Evolutionary conservation across 1,140 invertebrate genomes (phyloP), one percentile per base, ranked within the genome.

Genomic region (Anagrus nilaparvatae): DNA sequence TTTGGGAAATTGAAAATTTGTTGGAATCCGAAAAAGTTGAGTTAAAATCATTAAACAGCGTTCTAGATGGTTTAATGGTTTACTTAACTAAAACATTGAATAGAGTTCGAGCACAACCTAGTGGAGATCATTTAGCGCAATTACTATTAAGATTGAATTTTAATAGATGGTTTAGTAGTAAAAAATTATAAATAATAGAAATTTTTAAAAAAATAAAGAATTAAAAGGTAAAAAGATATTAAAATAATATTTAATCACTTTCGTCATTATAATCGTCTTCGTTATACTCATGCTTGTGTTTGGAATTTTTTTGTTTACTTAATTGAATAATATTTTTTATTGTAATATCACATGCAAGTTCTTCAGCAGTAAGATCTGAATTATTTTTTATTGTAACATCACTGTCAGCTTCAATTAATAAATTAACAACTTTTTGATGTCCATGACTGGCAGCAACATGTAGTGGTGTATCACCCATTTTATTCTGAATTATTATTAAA

Each of bases 91-190:
- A 64, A 50, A 65, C 65, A 6, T 58, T 86, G 16, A 74, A 76
- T 18, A 73, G 72, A 40, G 58, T 82, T 20, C 69, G 78, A 38
- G 69, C 74, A 33, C 75, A 78, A 50, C 72, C 78, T 0, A 78
- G 74, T 49, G 79, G 79, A 8, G 72, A 75, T 39, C 76, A 81
- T 55, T 66, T 84, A 20, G 74, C 79, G 21, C 76, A 83, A 47
- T 62, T 86, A 25, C 59, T 86, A 5, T 69, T 84, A 58, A 67
- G 81, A 43, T 65, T 85, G 16, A 81, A 86, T 61, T 86, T 79
- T 46, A 86, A 84, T 58, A 69, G 76, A 41, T 86, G 81, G 80
- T 82, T 83, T 44, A 82, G 77, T 39, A 65, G 56, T 50, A 65
- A 67, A 53, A 42, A 38, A n/a, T 27, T 47, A 19, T 47, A 35